Evolutionary conservation across 2,113 vertebrate genomes (phyloP).

Genomic region (Gavialis gangeticus): DNA sequence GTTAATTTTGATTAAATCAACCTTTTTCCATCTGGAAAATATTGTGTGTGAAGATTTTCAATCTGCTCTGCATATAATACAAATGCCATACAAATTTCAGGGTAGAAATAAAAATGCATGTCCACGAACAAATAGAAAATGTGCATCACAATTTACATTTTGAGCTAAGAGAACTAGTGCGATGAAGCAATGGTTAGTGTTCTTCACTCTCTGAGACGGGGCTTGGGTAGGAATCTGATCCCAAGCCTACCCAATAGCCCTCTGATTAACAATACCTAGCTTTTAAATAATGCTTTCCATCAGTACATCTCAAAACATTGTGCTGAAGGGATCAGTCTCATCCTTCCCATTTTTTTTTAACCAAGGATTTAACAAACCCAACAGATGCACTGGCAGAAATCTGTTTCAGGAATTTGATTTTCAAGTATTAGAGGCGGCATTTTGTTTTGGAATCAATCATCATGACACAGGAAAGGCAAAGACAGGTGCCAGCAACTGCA

Average conservation of each 20-base stretch:
- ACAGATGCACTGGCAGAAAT: not conserved
- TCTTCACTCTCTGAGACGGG: not conserved
- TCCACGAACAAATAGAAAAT: not conserved
- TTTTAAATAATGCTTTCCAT: not conserved
- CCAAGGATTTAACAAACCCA: not conserved
- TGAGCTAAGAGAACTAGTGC: not conserved
- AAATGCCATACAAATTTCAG: not conserved
- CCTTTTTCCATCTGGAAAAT: not conserved
- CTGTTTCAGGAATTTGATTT: not conserved
- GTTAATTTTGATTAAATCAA: not conserved
- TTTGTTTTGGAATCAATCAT: conserved; percentile 15
- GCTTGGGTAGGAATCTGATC: not conserved
- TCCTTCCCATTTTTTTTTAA: not conserved
- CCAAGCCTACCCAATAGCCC: not conserved
- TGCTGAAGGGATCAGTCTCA: not conserved
- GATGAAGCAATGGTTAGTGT: not conserved
- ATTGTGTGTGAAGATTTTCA: not conserved
- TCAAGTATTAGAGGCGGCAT: conserved; percentile 31
- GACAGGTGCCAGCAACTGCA: conserved; percentile 11
- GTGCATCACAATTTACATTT: not conserved
- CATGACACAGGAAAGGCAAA: not conserved
- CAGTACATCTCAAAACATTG: not conserved
- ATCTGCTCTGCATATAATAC: not conserved
- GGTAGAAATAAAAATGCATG: not conserved
- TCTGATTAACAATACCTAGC: not conserved